A percentile compares a stretch with the other conserved stretches of the same genome.
Evolutionary conservation across 2,113 vertebrate species (phyloP).

Genomic region (Carlito syrichta): DNA sequence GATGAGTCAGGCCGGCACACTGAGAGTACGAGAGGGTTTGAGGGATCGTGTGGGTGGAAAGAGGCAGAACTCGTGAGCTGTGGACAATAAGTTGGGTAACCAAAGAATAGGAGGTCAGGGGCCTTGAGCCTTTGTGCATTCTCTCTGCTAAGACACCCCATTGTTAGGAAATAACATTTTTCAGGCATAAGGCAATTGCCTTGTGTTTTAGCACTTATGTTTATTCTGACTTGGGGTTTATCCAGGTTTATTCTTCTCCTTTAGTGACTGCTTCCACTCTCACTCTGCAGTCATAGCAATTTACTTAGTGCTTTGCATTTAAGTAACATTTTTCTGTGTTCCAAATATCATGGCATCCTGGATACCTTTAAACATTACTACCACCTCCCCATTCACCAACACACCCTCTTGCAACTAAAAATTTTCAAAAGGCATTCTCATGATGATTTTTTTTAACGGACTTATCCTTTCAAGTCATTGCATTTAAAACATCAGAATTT

Average conservation of each 20-base stretch:
- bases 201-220: not conserved
- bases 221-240: slow-evolving; percentile 34
- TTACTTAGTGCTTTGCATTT: not conserved
- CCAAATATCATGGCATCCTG: not conserved
- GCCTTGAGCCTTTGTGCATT: not conserved
- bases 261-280: not conserved
- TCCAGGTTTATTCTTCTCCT: not conserved
- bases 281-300: not conserved
- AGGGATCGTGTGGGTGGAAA: not conserved
- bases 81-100: not conserved
- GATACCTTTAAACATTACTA: not conserved
- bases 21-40: slow-evolving; percentile 7
- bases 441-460: not conserved
- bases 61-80: not conserved
- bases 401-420: not conserved
- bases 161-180: slow-evolving; percentile 34
- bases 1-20: slow-evolving; percentile 42
- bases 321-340: slow-evolving; percentile 22
- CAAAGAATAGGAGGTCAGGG: slow-evolving; percentile 11
- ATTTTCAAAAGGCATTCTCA: not conserved
- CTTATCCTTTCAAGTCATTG: not conserved
- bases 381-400: not conserved
- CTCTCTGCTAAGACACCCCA: not conserved
- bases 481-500: not conserved
- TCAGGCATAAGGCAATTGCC: slow-evolving; percentile 19